Conservation (phyloP, 2,888 invertebrate species). For the Plagiodera versicolora region DNA sequence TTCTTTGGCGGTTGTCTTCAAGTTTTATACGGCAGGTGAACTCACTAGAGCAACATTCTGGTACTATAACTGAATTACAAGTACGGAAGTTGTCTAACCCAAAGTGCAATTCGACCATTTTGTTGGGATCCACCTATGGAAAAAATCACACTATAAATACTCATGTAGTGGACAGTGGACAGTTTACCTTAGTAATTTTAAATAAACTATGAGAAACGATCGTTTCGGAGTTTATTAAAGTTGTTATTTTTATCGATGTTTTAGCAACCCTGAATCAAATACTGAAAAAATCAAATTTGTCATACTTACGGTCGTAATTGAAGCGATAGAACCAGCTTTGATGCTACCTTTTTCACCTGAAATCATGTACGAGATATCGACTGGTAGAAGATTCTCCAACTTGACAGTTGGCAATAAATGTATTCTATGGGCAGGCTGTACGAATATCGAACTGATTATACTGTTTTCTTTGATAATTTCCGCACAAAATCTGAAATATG, state of each 20-base stretch:
- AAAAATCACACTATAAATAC: too few species aligned
- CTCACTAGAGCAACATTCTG: constrained; percentile 42
- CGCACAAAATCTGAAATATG: constrained; percentile 67
- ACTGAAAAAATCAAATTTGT: too few species aligned
- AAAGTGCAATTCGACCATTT: constrained; percentile 72
- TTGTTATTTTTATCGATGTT: too few species aligned
- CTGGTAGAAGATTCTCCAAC: constrained; percentile 85
- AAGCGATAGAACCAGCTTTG: constrained; percentile 47
- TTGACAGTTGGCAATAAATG: constrained; percentile 82
- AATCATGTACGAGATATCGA: constrained; percentile 70
- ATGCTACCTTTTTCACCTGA: constrained; percentile 48
- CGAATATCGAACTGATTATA: constrained; percentile 44
- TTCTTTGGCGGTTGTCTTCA: constrained; percentile 71
- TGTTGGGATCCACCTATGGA: constrained; percentile 69
- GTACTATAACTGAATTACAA: constrained; percentile 44
- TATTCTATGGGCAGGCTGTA: constrained; percentile 85
- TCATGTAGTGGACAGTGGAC: too few species aligned
- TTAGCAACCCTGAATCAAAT: too few species aligned
- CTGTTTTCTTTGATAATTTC: constrained; percentile 74
- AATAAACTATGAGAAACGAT: too few species aligned
- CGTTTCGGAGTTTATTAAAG: too few species aligned
- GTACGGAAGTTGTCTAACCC: constrained; percentile 79
- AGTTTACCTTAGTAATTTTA: too few species aligned
- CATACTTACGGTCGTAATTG: constrained; percentile 46
- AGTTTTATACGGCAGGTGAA: constrained; percentile 63